Percentiles rank a stretch among this genome's conserved stretches.
Evolutionary conservation across 2,797 vertebrate genomes (phyloP).

Genomic region (Mastacembelus armatus): DNA sequence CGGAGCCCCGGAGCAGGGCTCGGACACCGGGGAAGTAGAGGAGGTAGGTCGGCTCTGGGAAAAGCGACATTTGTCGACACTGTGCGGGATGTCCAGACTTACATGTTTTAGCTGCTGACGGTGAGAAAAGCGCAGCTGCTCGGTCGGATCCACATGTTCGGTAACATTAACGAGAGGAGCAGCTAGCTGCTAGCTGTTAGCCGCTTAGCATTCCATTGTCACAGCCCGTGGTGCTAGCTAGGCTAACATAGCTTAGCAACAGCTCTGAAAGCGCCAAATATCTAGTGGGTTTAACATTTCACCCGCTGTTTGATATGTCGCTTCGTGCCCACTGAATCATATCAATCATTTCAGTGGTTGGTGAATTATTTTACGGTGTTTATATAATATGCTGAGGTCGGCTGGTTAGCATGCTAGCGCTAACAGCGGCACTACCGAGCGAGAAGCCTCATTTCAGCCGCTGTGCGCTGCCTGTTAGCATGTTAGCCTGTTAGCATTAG

Average conservation of each 20-base stretch:
- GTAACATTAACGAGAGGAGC: constrained; percentile 4
- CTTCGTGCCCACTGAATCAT: accelerated
- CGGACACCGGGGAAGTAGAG: constrained; percentile 58
- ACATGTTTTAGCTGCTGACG: accelerated
- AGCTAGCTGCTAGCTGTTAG: constrained; percentile 59
- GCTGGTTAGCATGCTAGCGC: constrained; percentile 56
- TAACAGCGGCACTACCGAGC: constrained; percentile 21
- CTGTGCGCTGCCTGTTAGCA: constrained; percentile 31
- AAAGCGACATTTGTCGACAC: accelerated
- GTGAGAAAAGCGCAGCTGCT: no score
- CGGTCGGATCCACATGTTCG: neutral
- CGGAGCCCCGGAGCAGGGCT: constrained; percentile 64
- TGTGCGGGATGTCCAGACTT: accelerated
- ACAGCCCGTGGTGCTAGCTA: constrained; percentile 35
- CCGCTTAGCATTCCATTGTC: constrained; percentile 75
- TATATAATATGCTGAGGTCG: neutral
- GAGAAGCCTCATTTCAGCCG: constrained; percentile 21
- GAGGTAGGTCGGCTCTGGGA: constrained; percentile 60
- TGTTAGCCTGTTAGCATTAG: constrained; percentile 63
- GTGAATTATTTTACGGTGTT: neutral
- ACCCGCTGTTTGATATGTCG: accelerated
- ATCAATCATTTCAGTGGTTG: accelerated
- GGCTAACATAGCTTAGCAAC: constrained; percentile 39
- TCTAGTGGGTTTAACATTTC: accelerated
- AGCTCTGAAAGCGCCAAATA: neutral